These are phyloP conservation scores for Paramormyrops kingsleyae DNA, from an alignment of 2,113 vertebrate genomes.

Conservation along the genomic window DNA sequence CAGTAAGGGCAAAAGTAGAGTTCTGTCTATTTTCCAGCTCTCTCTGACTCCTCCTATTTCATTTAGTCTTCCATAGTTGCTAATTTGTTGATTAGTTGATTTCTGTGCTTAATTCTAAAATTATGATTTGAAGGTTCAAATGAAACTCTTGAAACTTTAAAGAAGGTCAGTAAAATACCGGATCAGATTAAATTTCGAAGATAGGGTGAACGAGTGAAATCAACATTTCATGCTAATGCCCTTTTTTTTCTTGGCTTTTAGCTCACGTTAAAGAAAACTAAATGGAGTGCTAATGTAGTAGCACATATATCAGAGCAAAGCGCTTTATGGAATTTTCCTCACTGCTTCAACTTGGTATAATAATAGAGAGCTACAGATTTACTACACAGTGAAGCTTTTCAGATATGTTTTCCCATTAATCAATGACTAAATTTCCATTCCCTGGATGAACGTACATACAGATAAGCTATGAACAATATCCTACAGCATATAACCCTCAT, in stretches of 20 bases:
- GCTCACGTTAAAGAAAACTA: not conserved
- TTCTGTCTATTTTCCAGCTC: slow-evolving; percentile 3
- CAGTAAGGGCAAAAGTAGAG: not conserved
- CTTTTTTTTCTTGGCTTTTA: not conserved
- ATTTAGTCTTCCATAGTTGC: not conserved
- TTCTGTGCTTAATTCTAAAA: slow-evolving; percentile 10
- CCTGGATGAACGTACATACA: slow-evolving; percentile 45
- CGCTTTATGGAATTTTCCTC: not conserved
- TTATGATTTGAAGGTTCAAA: not conserved
- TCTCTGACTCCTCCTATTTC: not conserved
- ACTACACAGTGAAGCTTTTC: not conserved
- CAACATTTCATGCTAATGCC: not conserved
- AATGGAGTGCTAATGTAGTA: not conserved
- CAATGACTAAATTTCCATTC: slow-evolving; percentile 47
- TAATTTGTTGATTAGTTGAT: slow-evolving; percentile 13
- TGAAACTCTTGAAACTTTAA: slow-evolving; percentile 8
- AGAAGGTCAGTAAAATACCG: slow-evolving; percentile 12
- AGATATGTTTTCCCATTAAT: slow-evolving; percentile 46
- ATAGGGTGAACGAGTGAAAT: not conserved
- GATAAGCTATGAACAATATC: slow-evolving; percentile 36
- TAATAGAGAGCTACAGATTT: not conserved
- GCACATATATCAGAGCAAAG: not conserved
- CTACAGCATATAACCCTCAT: slow-evolving; percentile 46
- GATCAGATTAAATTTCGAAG: not conserved
- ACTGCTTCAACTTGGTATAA: not conserved